Base-by-base conservation (phyloP, 2,113 vertebrate species). In the Cyphomyrus discorhynchus region DNA sequence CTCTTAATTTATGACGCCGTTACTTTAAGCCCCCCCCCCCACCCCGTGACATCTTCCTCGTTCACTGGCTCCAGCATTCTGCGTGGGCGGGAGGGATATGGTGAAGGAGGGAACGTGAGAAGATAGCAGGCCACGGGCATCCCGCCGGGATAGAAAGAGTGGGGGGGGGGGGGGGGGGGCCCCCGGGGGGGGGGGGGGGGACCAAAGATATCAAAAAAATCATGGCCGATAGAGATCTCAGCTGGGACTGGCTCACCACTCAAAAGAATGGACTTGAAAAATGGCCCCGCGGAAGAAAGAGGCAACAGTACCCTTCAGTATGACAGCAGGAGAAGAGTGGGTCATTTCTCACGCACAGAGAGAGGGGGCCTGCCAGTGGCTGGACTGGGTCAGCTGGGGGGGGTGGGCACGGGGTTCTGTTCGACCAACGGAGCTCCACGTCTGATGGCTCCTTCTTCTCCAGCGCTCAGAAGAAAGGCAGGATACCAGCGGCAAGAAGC, bases 151-250 rank as follows among this genome's bases (percentile, higher is more conserved):
- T 35, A 86, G 90, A 89, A n/a, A 88, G 39, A 7, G n/a, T 9
- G 66, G 62, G n/a, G 39, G 88, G 53, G 42, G 56, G 46, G 87
- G 13, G 62, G 21, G n/a, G n/a, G n/a, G n/a, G n/a, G n/a, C n/a
- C n/a, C n/a, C n/a, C 31, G 1, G 31, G 31, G 66, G 62, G n/a
- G 39, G 88, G 53, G 42, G 56, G 35, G 87, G 13, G 62, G n/a
- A n/a, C n/a, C n/a, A n/a, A 86, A 88, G 62, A 86, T 93, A 96
- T 96, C 95, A 94, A 94, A 95, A 95, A 94, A 95, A 96, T 96
- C 95, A 92, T 89, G 88, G 91, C 93, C 93, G 95, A 96, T 96
- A 94, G 94, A 96, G 95, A 96, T 96, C 96, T 96, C 95, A 94
- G 94, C 92, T 93, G 93, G 95, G 95, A 96, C 95, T 95, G 95